A percentile compares a stretch with the other conserved stretches of the same genome.
These are phyloP conservation scores for Agriopis marginaria DNA, from an alignment of 2,888 invertebrate species.

Conservation along the genomic window DNA sequence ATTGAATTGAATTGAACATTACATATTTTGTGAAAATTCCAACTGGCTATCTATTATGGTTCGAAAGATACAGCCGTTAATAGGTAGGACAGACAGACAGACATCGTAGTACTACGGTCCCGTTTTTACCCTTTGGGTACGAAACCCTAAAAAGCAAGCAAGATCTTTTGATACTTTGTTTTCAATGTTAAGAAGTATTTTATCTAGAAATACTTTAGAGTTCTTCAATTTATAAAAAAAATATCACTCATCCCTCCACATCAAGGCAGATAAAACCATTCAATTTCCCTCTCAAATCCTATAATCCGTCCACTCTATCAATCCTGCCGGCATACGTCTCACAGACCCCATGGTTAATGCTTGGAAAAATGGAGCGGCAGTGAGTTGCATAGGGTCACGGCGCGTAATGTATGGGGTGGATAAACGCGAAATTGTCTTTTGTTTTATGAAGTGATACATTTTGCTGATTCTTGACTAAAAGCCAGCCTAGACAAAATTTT, in stretches of 20 bases:
- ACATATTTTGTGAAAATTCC: too few species aligned
- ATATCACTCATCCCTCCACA: conserved; percentile 33
- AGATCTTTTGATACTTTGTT: too few species aligned
- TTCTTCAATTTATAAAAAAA: conserved; percentile 10
- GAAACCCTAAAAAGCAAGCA: too few species aligned
- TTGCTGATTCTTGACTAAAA: too few species aligned
- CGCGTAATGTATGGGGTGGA: neutral
- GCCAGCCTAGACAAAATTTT: too few species aligned
- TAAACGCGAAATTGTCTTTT: conserved; percentile 10
- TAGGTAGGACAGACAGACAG: too few species aligned
- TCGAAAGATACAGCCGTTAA: too few species aligned
- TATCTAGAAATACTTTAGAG: neutral
- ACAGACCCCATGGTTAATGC: conserved; percentile 43
- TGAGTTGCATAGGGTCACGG: conserved; percentile 21
- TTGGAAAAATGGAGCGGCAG: conserved; percentile 45
- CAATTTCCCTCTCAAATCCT: conserved; percentile 52
- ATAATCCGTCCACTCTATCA: conserved; percentile 55
- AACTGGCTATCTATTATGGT: too few species aligned
- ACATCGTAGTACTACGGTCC: too few species aligned
- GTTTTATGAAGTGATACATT: too few species aligned
- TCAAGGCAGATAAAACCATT: conserved; percentile 51
- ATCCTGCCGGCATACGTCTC: conserved; percentile 31
- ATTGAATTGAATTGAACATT: too few species aligned
- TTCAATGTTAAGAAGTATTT: neutral
- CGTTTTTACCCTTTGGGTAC: too few species aligned